Evolutionary conservation across 2,113 vertebrate genomes (phyloP).

Genomic region (Hippolais icterina): DNA sequence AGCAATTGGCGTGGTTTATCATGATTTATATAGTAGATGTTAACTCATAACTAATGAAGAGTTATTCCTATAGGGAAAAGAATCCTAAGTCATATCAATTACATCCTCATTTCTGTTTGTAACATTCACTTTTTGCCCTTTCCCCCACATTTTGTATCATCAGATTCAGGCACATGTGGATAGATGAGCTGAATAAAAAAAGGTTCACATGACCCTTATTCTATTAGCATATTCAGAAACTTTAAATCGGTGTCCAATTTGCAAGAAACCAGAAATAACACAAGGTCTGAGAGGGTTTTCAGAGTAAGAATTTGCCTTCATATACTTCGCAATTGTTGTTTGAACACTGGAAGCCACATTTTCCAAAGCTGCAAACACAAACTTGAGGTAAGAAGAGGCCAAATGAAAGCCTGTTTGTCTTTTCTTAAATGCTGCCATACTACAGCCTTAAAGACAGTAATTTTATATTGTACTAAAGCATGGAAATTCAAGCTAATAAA

Average conservation of each 20-base stretch:
- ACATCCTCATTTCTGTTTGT: not conserved
- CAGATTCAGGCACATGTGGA: not conserved
- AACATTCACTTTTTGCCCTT: not conserved
- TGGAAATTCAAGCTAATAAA: not conserved
- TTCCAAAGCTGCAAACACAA: not conserved
- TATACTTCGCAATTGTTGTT: not conserved
- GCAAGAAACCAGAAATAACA: not conserved
- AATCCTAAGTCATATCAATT: not conserved
- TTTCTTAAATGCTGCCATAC: not conserved
- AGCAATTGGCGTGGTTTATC: not conserved
- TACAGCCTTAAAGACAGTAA: not conserved
- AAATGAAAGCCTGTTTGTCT: not conserved
- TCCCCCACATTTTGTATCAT: not conserved
- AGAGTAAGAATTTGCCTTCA: not conserved
- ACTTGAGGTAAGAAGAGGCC: not conserved
- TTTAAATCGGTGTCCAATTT: not conserved
- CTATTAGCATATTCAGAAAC: not conserved
- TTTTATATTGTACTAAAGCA: not conserved
- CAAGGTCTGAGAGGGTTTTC: not conserved
- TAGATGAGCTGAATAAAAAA: not conserved
- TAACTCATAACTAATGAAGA: not conserved
- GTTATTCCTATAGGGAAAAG: not conserved
- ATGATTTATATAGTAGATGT: not conserved
- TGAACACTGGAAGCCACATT: not conserved
- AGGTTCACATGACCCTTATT: not conserved